Conservation (phyloP, 2,888 invertebrate species). For the Plagodis dolabraria region DNA sequence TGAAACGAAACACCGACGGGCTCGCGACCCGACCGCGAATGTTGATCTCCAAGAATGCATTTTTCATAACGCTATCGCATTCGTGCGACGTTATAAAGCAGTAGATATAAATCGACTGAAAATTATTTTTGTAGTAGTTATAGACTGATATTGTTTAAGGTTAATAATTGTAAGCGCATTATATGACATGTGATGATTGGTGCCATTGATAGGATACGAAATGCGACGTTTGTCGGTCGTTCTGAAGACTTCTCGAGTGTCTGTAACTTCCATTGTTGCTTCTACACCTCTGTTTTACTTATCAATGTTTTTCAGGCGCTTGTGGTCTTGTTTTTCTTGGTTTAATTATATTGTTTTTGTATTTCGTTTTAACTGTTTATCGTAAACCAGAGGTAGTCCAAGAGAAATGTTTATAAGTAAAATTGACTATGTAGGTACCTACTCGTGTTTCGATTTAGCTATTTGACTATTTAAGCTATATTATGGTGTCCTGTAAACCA, state of each 20-base stretch:
- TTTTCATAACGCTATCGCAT: constrained; percentile 53
- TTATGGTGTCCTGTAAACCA: constrained; percentile 35
- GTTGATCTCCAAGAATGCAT: constrained; percentile 75
- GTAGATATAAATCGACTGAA: constrained; percentile 81
- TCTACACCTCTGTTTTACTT: constrained; percentile 35
- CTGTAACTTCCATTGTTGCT: constrained; percentile 81
- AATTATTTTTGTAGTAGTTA: constrained; percentile 84
- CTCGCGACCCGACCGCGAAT: constrained; percentile 54
- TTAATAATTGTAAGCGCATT: constrained; percentile 74
- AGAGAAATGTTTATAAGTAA: constrained; percentile 29
- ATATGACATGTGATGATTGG: constrained; percentile 83
- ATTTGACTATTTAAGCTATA: constrained; percentile 38
- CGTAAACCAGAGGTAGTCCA: constrained; percentile 2
- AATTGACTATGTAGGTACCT: constrained; percentile 20
- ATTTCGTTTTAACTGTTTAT: background rate
- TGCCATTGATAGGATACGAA: constrained; percentile 83
- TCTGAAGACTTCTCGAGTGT: constrained; percentile 66
- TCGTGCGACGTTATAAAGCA: constrained; percentile 69
- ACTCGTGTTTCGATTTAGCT: constrained; percentile 35
- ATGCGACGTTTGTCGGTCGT: constrained; percentile 67
- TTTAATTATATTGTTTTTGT: background rate
- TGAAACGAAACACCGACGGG: constrained; percentile 55
- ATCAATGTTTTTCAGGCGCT: constrained; percentile 21
- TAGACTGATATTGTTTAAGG: constrained; percentile 83
- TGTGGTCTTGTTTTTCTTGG: constrained; percentile 5